Conservation (phyloP, 2,888 invertebrate genomes). For the Odontocolon sp. region DNA sequence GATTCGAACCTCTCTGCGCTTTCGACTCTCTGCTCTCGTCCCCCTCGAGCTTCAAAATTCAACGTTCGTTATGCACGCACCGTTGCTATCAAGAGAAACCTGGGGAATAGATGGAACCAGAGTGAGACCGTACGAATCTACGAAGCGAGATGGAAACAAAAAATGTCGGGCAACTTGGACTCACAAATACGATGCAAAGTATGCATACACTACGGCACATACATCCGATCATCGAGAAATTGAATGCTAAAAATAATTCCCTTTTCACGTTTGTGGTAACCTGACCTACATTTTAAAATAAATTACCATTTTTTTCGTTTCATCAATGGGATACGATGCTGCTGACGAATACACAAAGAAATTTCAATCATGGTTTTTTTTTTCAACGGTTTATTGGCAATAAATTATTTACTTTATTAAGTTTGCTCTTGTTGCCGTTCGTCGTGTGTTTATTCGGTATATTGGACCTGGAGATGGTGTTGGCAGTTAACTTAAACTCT, state of each 20-base stretch:
- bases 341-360: background rate
- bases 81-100: conserved; percentile 32
- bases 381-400: background rate
- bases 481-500: background rate
- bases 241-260: conserved; percentile 37
- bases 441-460: too few species aligned
- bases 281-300: conserved; percentile 34
- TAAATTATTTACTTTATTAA: background rate
- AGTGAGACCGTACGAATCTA: background rate
- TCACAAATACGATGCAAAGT: background rate
- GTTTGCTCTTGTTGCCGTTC: too few species aligned
- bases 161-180: background rate
- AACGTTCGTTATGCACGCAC: conserved; percentile 57
- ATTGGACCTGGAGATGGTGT: background rate
- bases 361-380: background rate
- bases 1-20: conserved; percentile 41
- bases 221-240: background rate
- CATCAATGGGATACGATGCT: background rate
- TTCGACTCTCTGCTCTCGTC: conserved; percentile 5
- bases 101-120: conserved; percentile 6
- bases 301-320: background rate
- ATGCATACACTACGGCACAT: background rate
- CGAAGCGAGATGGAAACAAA: background rate
- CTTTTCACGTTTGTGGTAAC: conserved; percentile 10
- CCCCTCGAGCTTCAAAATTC: conserved; percentile 52